These are phyloP conservation scores for Rotaria sp. DNA, from an alignment of 2,888 invertebrate genomes.

Conservation along the genomic window DNA sequence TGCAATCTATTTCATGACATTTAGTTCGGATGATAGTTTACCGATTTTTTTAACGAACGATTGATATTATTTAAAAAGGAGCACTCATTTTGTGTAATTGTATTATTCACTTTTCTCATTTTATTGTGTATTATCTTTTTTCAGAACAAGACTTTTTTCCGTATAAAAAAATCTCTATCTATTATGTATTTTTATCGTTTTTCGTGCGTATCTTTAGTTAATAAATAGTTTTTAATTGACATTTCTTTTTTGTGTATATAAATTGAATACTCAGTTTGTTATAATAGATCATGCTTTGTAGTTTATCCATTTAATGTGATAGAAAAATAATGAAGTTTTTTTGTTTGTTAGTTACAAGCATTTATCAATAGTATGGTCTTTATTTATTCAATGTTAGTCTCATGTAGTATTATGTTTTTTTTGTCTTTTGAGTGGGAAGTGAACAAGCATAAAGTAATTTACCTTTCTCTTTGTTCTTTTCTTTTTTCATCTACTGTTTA, in stretches of 20 bases:
- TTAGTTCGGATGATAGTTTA: conserved; percentile 11
- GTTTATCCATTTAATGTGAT: no score
- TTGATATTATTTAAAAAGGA: no score
- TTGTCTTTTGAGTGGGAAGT: background rate
- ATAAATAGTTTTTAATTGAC: background rate
- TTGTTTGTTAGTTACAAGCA: background rate
- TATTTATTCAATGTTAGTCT: background rate
- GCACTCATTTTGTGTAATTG: background rate
- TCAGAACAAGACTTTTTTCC: background rate
- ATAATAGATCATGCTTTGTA: no score
- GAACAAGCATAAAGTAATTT: background rate
- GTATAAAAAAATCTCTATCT: background rate
- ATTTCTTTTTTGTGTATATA: no score
- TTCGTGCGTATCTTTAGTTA: background rate
- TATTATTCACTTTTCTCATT: background rate
- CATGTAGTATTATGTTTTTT: background rate
- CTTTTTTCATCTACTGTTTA: background rate
- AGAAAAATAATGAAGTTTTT: background rate
- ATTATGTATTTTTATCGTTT: background rate
- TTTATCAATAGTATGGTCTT: background rate
- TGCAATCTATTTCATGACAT: conserved; percentile 22
- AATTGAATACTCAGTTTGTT: no score
- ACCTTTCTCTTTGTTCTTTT: background rate
- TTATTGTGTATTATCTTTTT: background rate
- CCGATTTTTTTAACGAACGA: background rate